phyloP scores from a whole-genome alignment of 2,113 vertebrate species.

The Sminthopsis crassicaudata region DNA sequence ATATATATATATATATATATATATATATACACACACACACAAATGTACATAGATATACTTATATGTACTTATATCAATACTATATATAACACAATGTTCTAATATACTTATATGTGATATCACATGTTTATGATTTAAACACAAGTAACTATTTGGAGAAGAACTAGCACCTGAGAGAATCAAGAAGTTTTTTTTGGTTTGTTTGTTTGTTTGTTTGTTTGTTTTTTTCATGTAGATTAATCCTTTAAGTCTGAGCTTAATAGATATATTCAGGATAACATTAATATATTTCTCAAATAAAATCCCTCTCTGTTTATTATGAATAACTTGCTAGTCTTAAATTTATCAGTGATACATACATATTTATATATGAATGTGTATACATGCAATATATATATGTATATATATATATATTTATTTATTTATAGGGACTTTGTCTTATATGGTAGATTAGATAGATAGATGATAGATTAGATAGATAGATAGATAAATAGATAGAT shows the following conservation, averaged over 20 bases:
- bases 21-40: too few relatives aligned
- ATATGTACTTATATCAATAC: too few relatives aligned
- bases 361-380: neutral
- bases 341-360: neutral
- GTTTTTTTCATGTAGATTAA: neutral
- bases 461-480: too few relatives aligned
- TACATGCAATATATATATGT: neutral
- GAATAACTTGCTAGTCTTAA: neutral
- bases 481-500: neutral
- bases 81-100: neutral
- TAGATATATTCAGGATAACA: neutral
- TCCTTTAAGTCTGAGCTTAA: neutral
- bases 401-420: too few relatives aligned
- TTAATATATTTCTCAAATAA: neutral
- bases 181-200: too few relatives aligned
- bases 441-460: too few relatives aligned
- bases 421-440: too few relatives aligned
- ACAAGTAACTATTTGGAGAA: neutral
- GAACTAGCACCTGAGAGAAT: neutral
- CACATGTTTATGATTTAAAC: too few relatives aligned
- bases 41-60: too few relatives aligned
- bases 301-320: neutral
- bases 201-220: too few relatives aligned
- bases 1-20: too few relatives aligned
- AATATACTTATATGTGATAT: too few relatives aligned